phyloP scores from a whole-genome alignment of 1,140 invertebrate genomes.

The Ylistrum balloti region DNA sequence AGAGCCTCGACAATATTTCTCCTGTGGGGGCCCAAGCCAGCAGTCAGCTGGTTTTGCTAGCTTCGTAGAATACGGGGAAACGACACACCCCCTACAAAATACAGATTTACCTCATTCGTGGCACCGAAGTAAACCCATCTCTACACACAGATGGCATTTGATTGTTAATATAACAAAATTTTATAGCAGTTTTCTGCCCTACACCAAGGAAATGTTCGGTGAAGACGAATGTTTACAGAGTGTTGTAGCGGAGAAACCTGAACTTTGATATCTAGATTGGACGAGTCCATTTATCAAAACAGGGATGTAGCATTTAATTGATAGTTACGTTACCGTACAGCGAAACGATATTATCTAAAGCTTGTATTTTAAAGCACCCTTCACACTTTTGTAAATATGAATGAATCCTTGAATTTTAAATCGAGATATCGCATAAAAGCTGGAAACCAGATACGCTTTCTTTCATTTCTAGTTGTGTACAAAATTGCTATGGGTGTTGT shows the following conservation, averaged over 20 bases:
- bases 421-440: background rate
- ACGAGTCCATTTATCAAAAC: constrained; percentile 45
- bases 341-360: background rate
- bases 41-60: no score
- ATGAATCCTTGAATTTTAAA: background rate
- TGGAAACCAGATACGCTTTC: background rate
- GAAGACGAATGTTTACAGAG: constrained; percentile 49
- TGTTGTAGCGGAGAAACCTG: constrained; percentile 45
- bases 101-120: constrained; percentile 5
- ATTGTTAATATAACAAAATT: constrained; percentile 1
- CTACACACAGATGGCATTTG: background rate
- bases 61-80: background rate
- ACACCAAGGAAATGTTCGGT: background rate
- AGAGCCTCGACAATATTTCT: background rate
- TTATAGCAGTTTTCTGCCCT: background rate
- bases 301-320: background rate
- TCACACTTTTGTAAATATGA: constrained; percentile 10
- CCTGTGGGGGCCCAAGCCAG: background rate
- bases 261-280: constrained; percentile 48
- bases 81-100: constrained; percentile 44
- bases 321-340: background rate
- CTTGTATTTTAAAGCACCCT: background rate
- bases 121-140: background rate
- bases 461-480: background rate
- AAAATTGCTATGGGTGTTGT: no score